phyloP scores from a whole-genome alignment of 2,113 vertebrate genomes.

The Chaetops frenatus region DNA sequence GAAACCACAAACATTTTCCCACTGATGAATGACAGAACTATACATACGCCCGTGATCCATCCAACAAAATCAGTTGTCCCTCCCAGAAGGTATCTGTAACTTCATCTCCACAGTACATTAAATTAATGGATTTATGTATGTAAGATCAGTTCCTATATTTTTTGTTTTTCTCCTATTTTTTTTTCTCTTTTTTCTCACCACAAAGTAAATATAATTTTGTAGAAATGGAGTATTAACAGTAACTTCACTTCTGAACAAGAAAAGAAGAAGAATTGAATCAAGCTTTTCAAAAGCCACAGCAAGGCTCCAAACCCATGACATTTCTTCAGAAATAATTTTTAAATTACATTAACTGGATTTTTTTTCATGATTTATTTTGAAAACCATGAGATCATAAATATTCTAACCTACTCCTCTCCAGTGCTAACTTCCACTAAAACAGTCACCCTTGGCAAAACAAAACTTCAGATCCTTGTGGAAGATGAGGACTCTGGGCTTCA shows the following conservation, averaged over 20 bases:
- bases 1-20: neutral
- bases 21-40: neutral
- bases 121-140: neutral
- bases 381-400: neutral
- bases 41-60: neutral
- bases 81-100: neutral
- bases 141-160: neutral
- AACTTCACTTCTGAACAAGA: neutral
- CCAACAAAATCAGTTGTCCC: neutral
- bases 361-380: neutral
- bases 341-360: neutral
- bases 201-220: neutral
- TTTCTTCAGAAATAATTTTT: neutral
- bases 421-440: neutral
- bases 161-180: neutral
- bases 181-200: neutral
- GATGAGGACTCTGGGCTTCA: neutral
- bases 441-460: neutral
- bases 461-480: neutral
- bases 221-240: neutral
- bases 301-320: neutral
- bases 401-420: neutral
- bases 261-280: neutral
- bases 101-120: neutral
- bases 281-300: neutral